phyloP scores from a whole-genome alignment of 2,113 vertebrate genomes.

The Sarotherodon lohbergeri region DNA sequence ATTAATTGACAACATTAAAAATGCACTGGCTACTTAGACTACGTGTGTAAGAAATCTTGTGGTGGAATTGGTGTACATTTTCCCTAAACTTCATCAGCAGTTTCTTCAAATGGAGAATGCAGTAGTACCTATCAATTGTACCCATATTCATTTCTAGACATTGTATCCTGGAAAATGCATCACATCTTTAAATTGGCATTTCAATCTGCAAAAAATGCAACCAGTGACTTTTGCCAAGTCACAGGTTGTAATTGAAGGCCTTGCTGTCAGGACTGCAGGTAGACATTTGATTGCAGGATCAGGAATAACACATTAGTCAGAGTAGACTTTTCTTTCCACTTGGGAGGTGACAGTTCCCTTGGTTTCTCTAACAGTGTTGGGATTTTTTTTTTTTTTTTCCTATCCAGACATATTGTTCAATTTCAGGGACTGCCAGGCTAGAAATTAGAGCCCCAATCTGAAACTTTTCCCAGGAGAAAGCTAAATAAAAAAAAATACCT shows the following conservation, averaged over 20 bases:
- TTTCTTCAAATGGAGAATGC: neutral
- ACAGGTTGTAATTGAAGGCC: neutral
- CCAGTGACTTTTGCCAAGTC: neutral
- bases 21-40: neutral
- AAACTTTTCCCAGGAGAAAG: neutral
- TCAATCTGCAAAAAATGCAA: neutral
- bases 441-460: constrained; percentile 1
- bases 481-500: neutral
- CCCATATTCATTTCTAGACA: neutral
- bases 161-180: neutral
- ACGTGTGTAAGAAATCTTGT: neutral
- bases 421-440: neutral
- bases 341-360: neutral
- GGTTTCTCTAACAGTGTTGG: neutral
- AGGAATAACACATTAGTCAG: neutral
- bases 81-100: neutral
- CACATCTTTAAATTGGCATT: neutral
- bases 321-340: neutral
- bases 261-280: neutral
- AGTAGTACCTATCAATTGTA: neutral
- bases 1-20: neutral
- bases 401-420: neutral
- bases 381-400: neutral
- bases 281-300: neutral
- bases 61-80: neutral